Conservation (phyloP, 2,888 invertebrate genomes). For the Drosophila histrio region DNA sequence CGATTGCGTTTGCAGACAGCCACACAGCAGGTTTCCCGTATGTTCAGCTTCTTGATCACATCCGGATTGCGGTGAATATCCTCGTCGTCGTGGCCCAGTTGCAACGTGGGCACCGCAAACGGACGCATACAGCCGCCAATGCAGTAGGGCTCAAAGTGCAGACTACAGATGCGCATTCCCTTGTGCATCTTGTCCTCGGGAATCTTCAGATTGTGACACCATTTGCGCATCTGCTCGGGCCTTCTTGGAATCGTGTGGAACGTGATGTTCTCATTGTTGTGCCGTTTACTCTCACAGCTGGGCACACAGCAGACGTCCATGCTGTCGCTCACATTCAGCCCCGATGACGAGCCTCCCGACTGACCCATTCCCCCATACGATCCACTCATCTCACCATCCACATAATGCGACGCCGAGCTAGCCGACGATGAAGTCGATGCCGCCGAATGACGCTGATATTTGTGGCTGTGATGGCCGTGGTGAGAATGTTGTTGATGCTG, state of each 20-base stretch:
- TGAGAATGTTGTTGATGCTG: constrained; percentile 43
- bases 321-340: constrained; percentile 64
- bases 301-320: constrained; percentile 80
- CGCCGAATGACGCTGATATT: constrained; percentile 69
- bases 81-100: constrained; percentile 77
- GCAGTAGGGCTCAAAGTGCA: constrained; percentile 80
- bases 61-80: constrained; percentile 81
- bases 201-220: constrained; percentile 81
- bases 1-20: constrained; percentile 77
- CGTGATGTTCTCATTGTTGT: constrained; percentile 77
- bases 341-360: constrained; percentile 30
- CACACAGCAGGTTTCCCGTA: constrained; percentile 80
- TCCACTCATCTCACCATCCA: constrained; percentile 55
- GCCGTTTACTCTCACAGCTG: constrained; percentile 77
- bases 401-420: constrained; percentile 66
- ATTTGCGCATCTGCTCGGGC: constrained; percentile 79
- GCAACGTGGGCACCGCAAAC: constrained; percentile 79
- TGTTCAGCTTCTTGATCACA: constrained; percentile 81
- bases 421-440: constrained; percentile 73
- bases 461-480: constrained; percentile 36
- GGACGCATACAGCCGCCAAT: constrained; percentile 82
- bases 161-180: constrained; percentile 79
- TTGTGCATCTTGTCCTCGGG: constrained; percentile 77
- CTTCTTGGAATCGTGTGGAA: constrained; percentile 80
- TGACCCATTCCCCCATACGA: constrained; percentile 49